Evolutionary conservation across 2,797 vertebrate species (phyloP), one percentile per base, ranked within the genome.

Genomic region (Mycteria americana): DNA sequence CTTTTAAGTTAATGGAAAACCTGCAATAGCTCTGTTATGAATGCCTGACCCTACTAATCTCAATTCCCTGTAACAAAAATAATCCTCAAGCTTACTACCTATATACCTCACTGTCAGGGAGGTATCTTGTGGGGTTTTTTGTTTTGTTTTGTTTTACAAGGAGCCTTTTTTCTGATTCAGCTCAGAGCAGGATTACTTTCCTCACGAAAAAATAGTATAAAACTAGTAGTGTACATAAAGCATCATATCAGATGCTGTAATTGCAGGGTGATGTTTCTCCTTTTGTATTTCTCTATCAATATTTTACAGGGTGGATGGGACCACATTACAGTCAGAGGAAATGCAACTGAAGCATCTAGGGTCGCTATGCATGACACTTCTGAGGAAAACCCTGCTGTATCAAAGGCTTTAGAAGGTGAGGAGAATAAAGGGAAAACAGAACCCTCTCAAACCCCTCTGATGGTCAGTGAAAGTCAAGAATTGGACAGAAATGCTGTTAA

Each of bases 241-340:
- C 64, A 35, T 37, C 75, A 8, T 35, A 43, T 63, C 85, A 74
- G 5, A 1, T 48, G 11, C 1, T 75, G 57, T n/a, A 63, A 27
- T 43, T 54, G 37, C n/a, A 69, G 30, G 46, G 45, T 69, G 64
- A 39, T 33, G 33, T 41, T 75, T 69, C 67, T 93, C 16, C 59
- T 53, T 35, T 6, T 92, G 7, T 56, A 28, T 53, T 72, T 64
- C 48, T 80, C n/a, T 65, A 13, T 74, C 57, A 2, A 39, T 84
- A 21, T 82, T 48, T 92, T 91, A 35, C 77, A 99, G 99, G 99
- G 99, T 10, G 99, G 99, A 43, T 99, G 99, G 99, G 99, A 99
- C 84, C 98, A 99, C 94, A 95, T 99, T 91, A 99, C 99, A 14
- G 96, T 99, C 80, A 98, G 99, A 96, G 99, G 98, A 81, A 99